These are phyloP conservation scores for Zapus hudsonius DNA, from an alignment of 2,113 vertebrate species.

Conservation along the genomic window DNA sequence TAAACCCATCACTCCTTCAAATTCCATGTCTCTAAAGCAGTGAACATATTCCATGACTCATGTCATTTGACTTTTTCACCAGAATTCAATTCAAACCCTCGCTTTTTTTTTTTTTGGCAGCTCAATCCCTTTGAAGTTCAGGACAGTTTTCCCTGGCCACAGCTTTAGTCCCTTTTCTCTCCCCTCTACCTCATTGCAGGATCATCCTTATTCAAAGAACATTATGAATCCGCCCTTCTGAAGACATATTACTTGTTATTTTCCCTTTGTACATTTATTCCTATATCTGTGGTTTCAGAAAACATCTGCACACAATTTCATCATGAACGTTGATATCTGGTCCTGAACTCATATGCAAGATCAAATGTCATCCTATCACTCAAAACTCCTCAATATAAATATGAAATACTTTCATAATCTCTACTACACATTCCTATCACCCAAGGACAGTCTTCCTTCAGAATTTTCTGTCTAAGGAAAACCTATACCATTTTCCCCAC, in stretches of 20 bases:
- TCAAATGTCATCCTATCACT: not conserved
- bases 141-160: not conserved
- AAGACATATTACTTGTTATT: not conserved
- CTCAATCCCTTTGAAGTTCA: not conserved
- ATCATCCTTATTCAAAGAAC: not conserved
- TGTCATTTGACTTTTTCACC: conserved; percentile 18
- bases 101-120: conserved; percentile 22
- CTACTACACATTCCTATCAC: not conserved
- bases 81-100: not conserved
- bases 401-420: not conserved
- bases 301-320: not conserved
- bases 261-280: not conserved
- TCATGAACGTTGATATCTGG: not conserved
- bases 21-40: not conserved
- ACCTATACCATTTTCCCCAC: not conserved
- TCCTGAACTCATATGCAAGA: not conserved
- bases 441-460: not conserved
- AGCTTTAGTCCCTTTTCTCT: not conserved
- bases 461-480: not conserved
- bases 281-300: not conserved
- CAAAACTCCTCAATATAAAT: not conserved
- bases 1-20: conserved; percentile 9
- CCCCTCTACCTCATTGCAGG: not conserved
- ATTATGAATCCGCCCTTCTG: not conserved
- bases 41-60: not conserved